A percentile compares a stretch with the other conserved stretches of the same genome.
These are phyloP conservation scores for Blennius ocellaris DNA, from an alignment of 2,113 vertebrate genomes.

Conservation along the genomic window DNA sequence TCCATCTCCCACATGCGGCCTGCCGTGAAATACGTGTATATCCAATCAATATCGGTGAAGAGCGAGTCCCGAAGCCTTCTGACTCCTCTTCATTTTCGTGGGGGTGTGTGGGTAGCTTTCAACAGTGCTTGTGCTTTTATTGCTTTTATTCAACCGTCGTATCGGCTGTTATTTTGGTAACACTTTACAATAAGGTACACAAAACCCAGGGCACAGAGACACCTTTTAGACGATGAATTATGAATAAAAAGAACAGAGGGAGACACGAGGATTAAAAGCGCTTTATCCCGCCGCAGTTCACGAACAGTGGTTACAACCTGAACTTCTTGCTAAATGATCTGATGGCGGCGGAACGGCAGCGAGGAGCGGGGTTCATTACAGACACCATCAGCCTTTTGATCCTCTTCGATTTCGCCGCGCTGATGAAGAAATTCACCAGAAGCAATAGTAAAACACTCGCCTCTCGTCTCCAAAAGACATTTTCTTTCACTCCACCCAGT, in stretches of 20 bases:
- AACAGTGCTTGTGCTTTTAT: constrained; percentile 69
- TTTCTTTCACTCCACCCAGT: constrained; percentile 9
- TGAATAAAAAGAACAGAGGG: not conserved
- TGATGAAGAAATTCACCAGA: not conserved
- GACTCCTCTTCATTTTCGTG: constrained; percentile 80
- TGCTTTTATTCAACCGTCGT: constrained; percentile 61
- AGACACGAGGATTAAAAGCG: not conserved
- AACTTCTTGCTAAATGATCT: too few relatives aligned
- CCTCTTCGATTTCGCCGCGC: not conserved
- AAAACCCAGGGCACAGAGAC: constrained; percentile 9
- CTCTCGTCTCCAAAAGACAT: not conserved
- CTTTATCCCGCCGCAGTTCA: not conserved
- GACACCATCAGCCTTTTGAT: not conserved
- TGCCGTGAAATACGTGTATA: constrained; percentile 64
- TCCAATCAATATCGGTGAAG: constrained; percentile 76
- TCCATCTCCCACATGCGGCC: constrained; percentile 76
- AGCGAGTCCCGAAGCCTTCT: constrained; percentile 70
- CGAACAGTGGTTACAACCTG: too few relatives aligned
- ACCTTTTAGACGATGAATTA: not conserved
- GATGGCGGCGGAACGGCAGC: too few relatives aligned
- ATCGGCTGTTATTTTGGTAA: constrained; percentile 71
- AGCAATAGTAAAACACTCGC: not conserved
- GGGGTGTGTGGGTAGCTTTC: constrained; percentile 78
- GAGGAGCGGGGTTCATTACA: not conserved
- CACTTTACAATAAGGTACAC: constrained; percentile 51